Base-by-base conservation (phyloP, 2,113 vertebrate species). In the Chlamydotis undulata region DNA sequence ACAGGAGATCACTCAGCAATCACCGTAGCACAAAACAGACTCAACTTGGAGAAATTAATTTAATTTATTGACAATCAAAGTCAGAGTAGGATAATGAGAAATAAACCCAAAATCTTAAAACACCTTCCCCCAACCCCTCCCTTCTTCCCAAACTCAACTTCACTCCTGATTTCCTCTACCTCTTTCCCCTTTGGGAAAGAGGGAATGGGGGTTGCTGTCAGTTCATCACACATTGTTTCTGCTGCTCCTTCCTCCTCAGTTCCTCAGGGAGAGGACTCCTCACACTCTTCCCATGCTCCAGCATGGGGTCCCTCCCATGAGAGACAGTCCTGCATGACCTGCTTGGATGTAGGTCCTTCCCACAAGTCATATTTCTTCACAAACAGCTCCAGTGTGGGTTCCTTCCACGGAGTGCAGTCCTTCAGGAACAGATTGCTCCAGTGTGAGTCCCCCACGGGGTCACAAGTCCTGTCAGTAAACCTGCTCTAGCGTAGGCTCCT, bases 381-480 rank as follows among this genome's bases (percentile, higher is more conserved):
- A 35, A 24, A 53, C 52, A 16, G 14, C 8, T 59, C 33, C 41
- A 43, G 14, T 43, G 41, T 43, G 14, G 41, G 41, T 43, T 14
- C 41, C 14, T 43, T 43, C 41, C 41, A 43, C 14, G 6, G 41
- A 6, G 24, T 69, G 67, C 17, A 10, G 25, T 26, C n/a, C n/a
- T 50, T 69, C 47, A 52, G 67, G 24, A 52, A 37, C 12, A 25
- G 23, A 69, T 18, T 35, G 12, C 17, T 70, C 31, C 67, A 26
- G 24, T 4, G 7, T 26, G 17, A 8, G 8, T 35, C n/a, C 16
- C 10, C 41, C 14, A 29, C 1, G 2, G n/a, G 4, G 9, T 70
- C 47, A 37, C 8, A 52, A 19, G 13, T 52, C n/a, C 49, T 52
- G n/a, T 19, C n/a, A 70, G n/a, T 7, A 37, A 52, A 52, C 13